A percentile compares a stretch with the other conserved stretches of the same genome.
Conservation (phyloP, 2,797 vertebrate genomes). For the Cheirogaleus major region DNA sequence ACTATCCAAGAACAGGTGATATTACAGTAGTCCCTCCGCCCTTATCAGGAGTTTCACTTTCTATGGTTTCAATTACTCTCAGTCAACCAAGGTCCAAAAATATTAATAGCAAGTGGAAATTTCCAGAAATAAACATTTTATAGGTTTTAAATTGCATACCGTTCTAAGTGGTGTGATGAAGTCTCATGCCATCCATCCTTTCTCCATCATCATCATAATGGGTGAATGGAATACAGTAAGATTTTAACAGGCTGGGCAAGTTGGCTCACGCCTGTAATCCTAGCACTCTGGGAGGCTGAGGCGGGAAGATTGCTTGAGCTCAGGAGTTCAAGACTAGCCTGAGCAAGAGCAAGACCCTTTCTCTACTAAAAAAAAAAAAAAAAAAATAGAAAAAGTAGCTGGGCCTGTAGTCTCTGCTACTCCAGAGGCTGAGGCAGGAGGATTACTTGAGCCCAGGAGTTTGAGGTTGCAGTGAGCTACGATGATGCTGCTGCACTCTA, state of each 20-base stretch:
- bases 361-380: too few species aligned
- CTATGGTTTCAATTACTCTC: neutral
- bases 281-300: too few species aligned
- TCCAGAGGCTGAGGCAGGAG: too few species aligned
- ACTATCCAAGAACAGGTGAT: neutral
- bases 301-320: too few species aligned
- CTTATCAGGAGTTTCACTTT: neutral
- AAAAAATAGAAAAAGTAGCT: neutral
- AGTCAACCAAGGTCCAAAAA: neutral
- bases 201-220: neutral
- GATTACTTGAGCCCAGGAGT: too few species aligned
- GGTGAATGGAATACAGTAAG: neutral
- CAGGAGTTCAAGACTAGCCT: too few species aligned
- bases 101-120: neutral
- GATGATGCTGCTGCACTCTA: too few species aligned
- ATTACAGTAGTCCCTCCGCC: neutral
- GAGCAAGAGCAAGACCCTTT: too few species aligned
- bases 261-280: too few species aligned
- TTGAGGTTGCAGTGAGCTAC: too few species aligned
- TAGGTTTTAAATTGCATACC: neutral
- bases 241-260: too few species aligned
- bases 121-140: neutral
- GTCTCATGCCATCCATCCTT: neutral
- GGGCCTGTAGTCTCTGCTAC: too few species aligned
- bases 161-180: neutral